Conservation (phyloP, 2,797 vertebrate species). For the Ciconia nigra region DNA sequence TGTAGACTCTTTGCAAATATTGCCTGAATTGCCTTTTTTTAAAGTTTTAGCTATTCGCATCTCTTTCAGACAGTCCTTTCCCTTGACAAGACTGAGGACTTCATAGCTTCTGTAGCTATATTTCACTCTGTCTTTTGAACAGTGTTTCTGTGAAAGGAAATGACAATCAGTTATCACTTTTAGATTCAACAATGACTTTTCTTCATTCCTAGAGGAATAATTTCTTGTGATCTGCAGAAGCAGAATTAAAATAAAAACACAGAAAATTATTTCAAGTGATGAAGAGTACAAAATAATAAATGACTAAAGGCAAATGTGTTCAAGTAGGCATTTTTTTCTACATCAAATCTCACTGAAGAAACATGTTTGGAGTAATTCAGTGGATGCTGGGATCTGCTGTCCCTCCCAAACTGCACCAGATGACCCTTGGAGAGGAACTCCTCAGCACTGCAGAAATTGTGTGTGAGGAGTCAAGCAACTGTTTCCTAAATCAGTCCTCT, state of each 20-base stretch:
- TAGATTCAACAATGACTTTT: not conserved
- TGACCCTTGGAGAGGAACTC: not conserved
- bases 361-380: not conserved
- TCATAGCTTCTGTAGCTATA: not conserved
- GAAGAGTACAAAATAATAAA: not conserved
- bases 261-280: not conserved
- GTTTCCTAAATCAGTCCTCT: not conserved
- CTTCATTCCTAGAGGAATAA: not conserved
- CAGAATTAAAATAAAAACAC: not conserved
- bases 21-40: not conserved
- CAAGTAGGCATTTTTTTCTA: not conserved
- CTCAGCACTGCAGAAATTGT: not conserved
- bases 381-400: not conserved
- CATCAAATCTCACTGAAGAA: not conserved
- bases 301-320: not conserved
- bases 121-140: not conserved
- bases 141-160: not conserved
- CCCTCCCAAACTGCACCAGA: not conserved
- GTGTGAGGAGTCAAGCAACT: not conserved
- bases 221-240: not conserved
- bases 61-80: not conserved
- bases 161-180: not conserved
- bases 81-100: not conserved
- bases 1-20: not conserved
- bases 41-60: not conserved